These are phyloP conservation scores for Fregetta grallaria DNA, from an alignment of 2,113 vertebrate species.

Conservation along the genomic window DNA sequence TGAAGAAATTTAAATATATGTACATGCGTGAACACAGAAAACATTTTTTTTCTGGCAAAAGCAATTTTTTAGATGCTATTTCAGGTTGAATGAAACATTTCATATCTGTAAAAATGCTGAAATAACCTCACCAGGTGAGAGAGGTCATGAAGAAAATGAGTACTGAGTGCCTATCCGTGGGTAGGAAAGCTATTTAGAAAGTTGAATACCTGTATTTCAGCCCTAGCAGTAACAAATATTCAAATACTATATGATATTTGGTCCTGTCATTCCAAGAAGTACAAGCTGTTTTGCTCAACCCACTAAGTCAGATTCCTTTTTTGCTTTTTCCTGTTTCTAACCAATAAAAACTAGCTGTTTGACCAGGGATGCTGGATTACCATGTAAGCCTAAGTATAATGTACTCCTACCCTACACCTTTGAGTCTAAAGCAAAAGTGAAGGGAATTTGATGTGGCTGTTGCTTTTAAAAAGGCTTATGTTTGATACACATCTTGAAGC, in stretches of 20 bases:
- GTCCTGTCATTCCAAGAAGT: neutral
- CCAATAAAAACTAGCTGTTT: neutral
- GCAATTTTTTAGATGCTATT: neutral
- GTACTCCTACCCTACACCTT: neutral
- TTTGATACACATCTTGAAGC: neutral
- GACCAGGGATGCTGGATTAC: neutral
- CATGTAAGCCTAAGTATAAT: neutral
- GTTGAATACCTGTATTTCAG: neutral
- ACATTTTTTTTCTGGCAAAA: neutral
- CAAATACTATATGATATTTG: fast-evolving
- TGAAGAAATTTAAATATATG: neutral
- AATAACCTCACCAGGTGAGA: neutral
- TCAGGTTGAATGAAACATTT: neutral
- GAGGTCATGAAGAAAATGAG: neutral
- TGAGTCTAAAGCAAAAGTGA: neutral
- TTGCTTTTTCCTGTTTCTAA: neutral
- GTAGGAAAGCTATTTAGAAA: neutral
- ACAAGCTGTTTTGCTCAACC: neutral
- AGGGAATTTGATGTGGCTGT: neutral
- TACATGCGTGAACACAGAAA: neutral
- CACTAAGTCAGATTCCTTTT: neutral
- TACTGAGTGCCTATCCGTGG: neutral
- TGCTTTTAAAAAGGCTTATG: neutral
- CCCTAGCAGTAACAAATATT: neutral
- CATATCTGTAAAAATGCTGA: neutral